Evolutionary conservation across 2,888 invertebrate species (phyloP).

Genomic region (Caenorhabditis virilis): DNA sequence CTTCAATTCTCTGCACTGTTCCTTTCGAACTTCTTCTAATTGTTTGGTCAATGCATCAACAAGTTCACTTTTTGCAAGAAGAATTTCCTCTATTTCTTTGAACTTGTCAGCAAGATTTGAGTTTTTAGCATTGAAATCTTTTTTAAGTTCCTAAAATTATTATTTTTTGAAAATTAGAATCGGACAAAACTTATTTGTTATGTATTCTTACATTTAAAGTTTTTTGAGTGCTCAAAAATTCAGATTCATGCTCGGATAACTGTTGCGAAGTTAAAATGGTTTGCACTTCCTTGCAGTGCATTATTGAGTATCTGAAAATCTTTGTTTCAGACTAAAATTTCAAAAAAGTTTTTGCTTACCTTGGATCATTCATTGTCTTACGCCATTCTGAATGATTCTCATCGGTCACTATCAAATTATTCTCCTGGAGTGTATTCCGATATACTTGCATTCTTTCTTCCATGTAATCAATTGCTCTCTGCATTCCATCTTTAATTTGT

Average conservation of each 20-base stretch:
- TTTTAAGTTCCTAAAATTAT: constrained; percentile 52
- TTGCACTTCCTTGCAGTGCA: constrained; percentile 53
- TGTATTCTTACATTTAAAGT: constrained; percentile 41
- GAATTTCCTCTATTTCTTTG: constrained; percentile 62
- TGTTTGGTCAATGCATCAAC: constrained; percentile 51
- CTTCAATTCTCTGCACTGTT: constrained; percentile 37
- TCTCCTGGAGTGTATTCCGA: constrained; percentile 62
- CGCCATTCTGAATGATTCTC: constrained; percentile 57
- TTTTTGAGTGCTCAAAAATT: constrained; percentile 51
- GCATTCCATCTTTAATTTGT: constrained; percentile 48
- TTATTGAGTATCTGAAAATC: constrained; percentile 42
- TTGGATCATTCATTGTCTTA: constrained; percentile 58
- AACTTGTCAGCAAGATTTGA: constrained; percentile 56
- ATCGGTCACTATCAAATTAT: constrained; percentile 59
- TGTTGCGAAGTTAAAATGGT: constrained; percentile 60
- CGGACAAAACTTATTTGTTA: not conserved
- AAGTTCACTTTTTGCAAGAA: constrained; percentile 61
- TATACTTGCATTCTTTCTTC: constrained; percentile 63
- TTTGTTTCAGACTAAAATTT: not conserved
- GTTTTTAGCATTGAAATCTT: constrained; percentile 58
- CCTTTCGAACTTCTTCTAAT: constrained; percentile 42
- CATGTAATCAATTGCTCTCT: constrained; percentile 59
- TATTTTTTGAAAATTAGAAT: not conserved
- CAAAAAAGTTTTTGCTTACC: constrained; percentile 25
- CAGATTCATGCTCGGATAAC: constrained; percentile 51